Base-by-base conservation (phyloP, 2,797 vertebrate species). In the Enteromius viviparus region DNA sequence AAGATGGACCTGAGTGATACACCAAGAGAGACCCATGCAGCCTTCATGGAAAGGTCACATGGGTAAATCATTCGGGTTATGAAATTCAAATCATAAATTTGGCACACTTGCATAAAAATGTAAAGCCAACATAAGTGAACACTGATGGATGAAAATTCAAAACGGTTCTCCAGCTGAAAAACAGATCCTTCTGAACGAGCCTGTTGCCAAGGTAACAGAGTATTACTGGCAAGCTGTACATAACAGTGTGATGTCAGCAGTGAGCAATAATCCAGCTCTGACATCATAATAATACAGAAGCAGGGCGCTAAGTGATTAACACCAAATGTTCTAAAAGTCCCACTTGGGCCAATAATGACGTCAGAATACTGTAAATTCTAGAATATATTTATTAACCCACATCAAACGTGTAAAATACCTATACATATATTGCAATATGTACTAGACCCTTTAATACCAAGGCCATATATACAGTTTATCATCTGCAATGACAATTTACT, bases 281-380 rank as follows among this genome's bases (percentile, higher is more conserved):
- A 79, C 70, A 66, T 65, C 65, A 58, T 32, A 74, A 12, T 29
- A 34, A 40, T 26, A 76, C 55, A 37, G 42, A 79, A 47, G 47
- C 60, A 47, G 15, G 11, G 14, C 11, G 1, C 19, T 17, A 74
- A 37, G 64, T 32, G 37, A 55, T 65, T 60, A n/a, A 84, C 21
- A 80, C 74, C 21, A n/a, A 75, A 68, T 82, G 85, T 79, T 40
- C 21, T 42, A 8, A 42, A 51, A 66, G 14, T 8, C 2, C 1
- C 32, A 34, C 71, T 45, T 81, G 76, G 3, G 82, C 87, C 78
- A 88, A 77, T 37, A 70, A 75, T 89, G 72, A 87, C 29, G 72
- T 92, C 85, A 90, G 68, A 75, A 37, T 55, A 55, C 65, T 84
- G 17, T 49, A 6, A 23, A 29, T 32, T 32, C 69, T 78, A 76